Evolutionary conservation across 2,113 vertebrate genomes (phyloP).

Genomic region (Paracanthobrama guichenoti): DNA sequence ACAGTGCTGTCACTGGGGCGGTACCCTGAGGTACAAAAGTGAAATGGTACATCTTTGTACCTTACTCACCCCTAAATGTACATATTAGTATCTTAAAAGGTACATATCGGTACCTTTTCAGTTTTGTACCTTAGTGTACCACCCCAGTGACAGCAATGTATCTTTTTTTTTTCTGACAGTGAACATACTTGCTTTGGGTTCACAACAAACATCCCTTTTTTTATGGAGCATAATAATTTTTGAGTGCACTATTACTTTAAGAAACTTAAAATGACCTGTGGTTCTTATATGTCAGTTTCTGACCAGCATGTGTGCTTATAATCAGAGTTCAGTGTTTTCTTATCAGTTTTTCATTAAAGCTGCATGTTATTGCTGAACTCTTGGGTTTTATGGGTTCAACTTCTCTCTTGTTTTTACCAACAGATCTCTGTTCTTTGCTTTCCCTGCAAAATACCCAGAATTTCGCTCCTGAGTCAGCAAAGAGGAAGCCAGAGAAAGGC

Average conservation of each 20-base stretch:
- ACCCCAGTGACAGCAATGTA: too few species aligned
- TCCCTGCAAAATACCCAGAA: background rate
- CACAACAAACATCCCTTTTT: background rate
- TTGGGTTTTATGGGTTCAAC: background rate
- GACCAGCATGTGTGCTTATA: background rate
- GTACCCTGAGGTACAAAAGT: too few species aligned
- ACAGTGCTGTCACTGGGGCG: too few species aligned
- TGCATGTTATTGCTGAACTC: slow-evolving; percentile 5
- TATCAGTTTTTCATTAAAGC: background rate
- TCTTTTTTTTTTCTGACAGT: too few species aligned
- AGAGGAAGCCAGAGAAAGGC: background rate
- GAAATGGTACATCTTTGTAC: too few species aligned
- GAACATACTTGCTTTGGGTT: background rate
- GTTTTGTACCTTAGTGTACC: too few species aligned
- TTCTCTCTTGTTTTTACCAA: background rate
- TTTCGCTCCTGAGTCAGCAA: slow-evolving; percentile 14
- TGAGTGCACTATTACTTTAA: background rate
- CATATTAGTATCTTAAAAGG: too few species aligned
- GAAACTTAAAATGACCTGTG: background rate
- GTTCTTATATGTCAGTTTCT: background rate
- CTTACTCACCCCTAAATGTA: too few species aligned
- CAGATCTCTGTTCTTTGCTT: slow-evolving; percentile 10
- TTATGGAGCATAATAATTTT: background rate
- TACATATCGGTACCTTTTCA: too few species aligned
- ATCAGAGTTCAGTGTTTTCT: background rate